These are phyloP conservation scores for Pomatostomus ruficeps DNA, from an alignment of 2,113 vertebrate genomes.

Conservation along the genomic window DNA sequence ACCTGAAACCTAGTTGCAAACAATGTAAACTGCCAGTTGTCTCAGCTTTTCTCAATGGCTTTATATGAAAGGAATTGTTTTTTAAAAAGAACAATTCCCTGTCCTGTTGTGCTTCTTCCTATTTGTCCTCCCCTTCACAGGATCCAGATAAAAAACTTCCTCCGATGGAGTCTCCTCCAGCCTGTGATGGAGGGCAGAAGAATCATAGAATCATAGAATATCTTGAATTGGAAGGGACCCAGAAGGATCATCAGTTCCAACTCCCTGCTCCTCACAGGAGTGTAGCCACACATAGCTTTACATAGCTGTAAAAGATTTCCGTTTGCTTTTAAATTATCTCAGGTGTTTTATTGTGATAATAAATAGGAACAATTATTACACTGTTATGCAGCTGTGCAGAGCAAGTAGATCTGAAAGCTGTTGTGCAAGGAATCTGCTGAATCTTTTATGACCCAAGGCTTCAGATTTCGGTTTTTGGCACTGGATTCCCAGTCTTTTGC, in stretches of 20 bases:
- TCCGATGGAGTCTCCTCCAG: not conserved
- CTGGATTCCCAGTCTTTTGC: not conserved
- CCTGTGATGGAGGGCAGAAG: not conserved
- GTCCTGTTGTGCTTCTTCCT: not conserved
- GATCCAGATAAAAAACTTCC: not conserved
- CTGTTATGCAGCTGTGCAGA: not conserved
- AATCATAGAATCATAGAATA: not conserved
- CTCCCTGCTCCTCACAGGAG: not conserved
- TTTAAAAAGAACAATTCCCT: not conserved
- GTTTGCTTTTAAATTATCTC: not conserved
- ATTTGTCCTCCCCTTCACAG: not conserved
- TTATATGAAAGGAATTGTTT: not conserved
- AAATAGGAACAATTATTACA: not conserved
- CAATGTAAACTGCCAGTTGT: not conserved
- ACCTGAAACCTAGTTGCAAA: not conserved
- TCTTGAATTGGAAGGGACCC: not conserved
- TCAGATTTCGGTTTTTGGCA: not conserved
- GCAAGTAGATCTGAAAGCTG: not conserved
- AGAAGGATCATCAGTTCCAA: not conserved
- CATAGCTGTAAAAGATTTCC: accelerated
- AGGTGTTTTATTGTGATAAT: not conserved
- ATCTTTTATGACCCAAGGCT: not conserved
- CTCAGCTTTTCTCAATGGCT: not conserved
- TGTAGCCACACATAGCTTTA: not conserved
- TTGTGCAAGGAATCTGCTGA: not conserved